Conservation (phyloP, 2,797 vertebrate species). For the Molothrus aeneus region DNA sequence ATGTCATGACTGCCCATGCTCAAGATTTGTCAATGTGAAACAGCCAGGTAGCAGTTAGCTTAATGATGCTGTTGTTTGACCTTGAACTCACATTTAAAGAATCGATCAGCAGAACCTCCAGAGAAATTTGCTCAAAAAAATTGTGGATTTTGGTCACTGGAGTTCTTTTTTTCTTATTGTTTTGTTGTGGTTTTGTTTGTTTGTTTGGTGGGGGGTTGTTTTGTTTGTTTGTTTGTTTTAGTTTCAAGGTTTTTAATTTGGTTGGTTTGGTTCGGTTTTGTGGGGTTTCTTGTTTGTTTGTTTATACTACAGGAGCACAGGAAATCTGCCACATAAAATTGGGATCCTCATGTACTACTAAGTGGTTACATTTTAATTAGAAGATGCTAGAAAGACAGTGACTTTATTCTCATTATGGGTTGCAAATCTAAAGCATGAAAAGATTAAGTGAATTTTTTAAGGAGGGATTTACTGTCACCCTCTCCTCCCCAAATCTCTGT, state of each 20-base stretch:
- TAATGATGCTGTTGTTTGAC: neutral
- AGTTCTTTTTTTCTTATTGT: neutral
- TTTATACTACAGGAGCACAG: neutral
- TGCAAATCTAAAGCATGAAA: neutral
- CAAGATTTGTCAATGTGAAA: neutral
- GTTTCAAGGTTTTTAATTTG: neutral
- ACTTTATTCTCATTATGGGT: neutral
- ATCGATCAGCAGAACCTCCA: neutral
- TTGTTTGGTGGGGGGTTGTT: too few relatives aligned
- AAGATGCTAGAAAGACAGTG: neutral
- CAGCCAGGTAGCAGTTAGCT: neutral
- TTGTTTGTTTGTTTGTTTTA: neutral
- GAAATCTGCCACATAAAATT: neutral
- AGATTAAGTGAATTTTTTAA: neutral
- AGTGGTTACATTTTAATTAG: neutral
- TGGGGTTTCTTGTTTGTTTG: neutral
- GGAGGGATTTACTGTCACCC: neutral
- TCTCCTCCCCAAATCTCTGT: neutral
- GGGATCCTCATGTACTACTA: neutral
- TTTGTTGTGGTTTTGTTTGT: neutral
- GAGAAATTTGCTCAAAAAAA: neutral
- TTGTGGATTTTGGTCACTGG: fast-evolving
- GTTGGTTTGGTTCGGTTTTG: neutral
- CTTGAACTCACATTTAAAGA: neutral
- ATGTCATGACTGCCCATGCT: fast-evolving